Percentiles rank a stretch among this genome's conserved stretches.
Conservation (phyloP, 1,140 invertebrate genomes). For the Cotesia vestalis region DNA sequence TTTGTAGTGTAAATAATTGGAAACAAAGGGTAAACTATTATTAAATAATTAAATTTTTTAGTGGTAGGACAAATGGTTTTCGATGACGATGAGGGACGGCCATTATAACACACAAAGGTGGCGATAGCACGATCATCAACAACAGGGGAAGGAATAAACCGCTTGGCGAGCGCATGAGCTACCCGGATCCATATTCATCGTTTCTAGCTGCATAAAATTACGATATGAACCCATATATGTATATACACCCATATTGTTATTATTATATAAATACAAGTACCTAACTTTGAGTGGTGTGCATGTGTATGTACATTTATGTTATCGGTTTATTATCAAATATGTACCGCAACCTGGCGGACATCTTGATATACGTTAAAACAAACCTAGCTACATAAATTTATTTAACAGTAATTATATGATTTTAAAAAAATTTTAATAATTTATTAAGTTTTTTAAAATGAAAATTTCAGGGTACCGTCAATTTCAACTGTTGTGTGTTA, state of each 20-base stretch:
- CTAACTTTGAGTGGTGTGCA: background rate
- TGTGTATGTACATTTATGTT: constrained; percentile 16
- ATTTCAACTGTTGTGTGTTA: too few species aligned
- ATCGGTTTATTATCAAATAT: constrained; percentile 30
- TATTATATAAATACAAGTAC: background rate
- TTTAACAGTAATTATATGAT: too few species aligned
- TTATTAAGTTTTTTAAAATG: too few species aligned
- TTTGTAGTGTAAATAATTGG: too few species aligned
- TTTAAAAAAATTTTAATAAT: too few species aligned
- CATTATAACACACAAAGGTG: background rate
- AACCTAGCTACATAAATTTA: constrained; percentile 56
- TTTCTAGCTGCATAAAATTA: constrained; percentile 37
- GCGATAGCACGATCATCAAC: constrained; percentile 7
- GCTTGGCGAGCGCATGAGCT: constrained; percentile 19
- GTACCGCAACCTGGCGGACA: constrained; percentile 9
- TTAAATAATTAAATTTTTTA: too few species aligned
- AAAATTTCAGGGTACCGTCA: too few species aligned
- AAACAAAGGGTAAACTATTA: too few species aligned
- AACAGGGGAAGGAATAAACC: constrained; percentile 1
- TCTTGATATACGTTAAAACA: constrained; percentile 51
- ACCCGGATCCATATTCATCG: constrained; percentile 32
- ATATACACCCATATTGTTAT: too few species aligned
- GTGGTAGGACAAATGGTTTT: too few species aligned
- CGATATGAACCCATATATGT: constrained; percentile 22
- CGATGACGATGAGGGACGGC: background rate